Base-by-base conservation (phyloP, 2,113 vertebrate genomes). In the Bubo scandiacus region DNA sequence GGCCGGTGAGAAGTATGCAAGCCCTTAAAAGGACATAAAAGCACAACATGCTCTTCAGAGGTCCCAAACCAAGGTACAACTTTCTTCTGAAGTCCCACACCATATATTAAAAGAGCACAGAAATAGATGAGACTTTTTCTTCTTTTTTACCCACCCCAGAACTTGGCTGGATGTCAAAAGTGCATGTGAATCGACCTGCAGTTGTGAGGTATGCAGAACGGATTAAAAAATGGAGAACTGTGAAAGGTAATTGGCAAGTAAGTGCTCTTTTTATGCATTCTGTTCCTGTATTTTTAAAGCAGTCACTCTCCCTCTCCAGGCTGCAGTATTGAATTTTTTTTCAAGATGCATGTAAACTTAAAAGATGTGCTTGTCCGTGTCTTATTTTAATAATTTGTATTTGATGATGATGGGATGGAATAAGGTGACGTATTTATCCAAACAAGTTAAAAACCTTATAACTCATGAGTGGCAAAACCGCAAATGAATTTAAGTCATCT, bases 211-310 rank as follows among this genome's bases (percentile, higher is more conserved):
- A 99, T 43, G 98, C 99, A 20, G 98, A 99, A 67, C 98, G 98
- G 29, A 98, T 99, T 92, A 99, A 99, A 96, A 95, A 97, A 34
- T 96, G 97, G 45, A 98, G 98, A 86, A 97, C 98, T 4, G 94
- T 99, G 62, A 99, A 98, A 95, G 99, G 99, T 81, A 98, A 99
- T 95, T 99, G 99, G 99, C 99, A 99, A 98, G 99, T 99, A 97
- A 96, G 97, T 88, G 63, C 81, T 65, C 90, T 87, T 84, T 75
- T 86, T 90, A 77, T 94, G 93, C 86, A 89, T 96, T 97, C 95
- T 66, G 23, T 66, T 59, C 67, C 74, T 74, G 87, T 83, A 18
- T 58, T 95, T 96, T 90, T 91, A 79, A 81, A 82, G 58, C 80
- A 94, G 36, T 58, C 75, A 71, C 67, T 97, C 70, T 95, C 86